These are phyloP conservation scores for Himalopsyche anomala DNA, from an alignment of 2,888 invertebrate species.

Conservation along the genomic window DNA sequence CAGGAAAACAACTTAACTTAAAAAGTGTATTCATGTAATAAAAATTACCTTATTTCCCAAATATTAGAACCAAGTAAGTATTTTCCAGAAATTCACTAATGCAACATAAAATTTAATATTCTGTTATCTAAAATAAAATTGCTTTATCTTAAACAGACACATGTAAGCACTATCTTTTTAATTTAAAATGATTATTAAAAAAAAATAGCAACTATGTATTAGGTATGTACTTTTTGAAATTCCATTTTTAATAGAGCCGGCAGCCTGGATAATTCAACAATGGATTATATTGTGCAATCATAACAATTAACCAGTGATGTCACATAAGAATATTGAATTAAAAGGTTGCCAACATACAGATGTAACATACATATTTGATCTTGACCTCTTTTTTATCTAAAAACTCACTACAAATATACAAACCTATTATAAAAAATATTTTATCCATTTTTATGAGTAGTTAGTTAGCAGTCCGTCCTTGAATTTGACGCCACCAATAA, in stretches of 20 bases:
- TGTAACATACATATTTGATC: too few relatives aligned
- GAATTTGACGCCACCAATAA: too few relatives aligned
- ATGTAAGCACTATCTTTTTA: neutral
- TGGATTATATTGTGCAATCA: neutral
- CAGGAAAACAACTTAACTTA: too few relatives aligned
- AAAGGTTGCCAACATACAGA: too few relatives aligned
- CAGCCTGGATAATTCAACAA: neutral
- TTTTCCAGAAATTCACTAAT: neutral
- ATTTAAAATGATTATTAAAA: conserved; percentile 7
- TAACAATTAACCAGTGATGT: neutral
- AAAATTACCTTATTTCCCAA: too few relatives aligned
- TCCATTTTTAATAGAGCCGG: neutral
- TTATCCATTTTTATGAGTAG: too few relatives aligned
- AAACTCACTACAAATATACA: too few relatives aligned
- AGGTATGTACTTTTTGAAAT: neutral
- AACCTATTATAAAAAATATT: too few relatives aligned
- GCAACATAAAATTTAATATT: neutral
- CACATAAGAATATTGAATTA: too few relatives aligned
- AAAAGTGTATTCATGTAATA: too few relatives aligned
- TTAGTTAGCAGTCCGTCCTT: too few relatives aligned
- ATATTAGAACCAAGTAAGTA: neutral
- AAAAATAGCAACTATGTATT: neutral
- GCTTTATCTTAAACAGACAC: neutral
- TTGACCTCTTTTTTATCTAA: too few relatives aligned
- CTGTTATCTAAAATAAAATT: neutral